phyloP scores from a whole-genome alignment of 2,888 invertebrate species.

The Spisula subtruncata region DNA sequence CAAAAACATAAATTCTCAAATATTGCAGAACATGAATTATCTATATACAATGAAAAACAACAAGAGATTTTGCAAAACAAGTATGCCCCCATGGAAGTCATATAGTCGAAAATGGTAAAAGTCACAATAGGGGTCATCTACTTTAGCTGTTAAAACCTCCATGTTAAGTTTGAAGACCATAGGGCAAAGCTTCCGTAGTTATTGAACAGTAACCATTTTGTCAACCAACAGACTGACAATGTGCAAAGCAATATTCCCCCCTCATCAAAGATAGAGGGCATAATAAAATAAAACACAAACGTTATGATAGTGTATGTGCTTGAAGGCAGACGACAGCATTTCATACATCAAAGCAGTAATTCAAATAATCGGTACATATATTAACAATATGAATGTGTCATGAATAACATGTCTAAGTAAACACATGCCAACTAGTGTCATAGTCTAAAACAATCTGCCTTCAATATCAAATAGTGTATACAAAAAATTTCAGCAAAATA shows the following conservation, averaged over 20 bases:
- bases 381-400: neutral
- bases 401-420: neutral
- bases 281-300: neutral
- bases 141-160: no score
- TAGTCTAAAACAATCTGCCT: neutral
- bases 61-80: no score
- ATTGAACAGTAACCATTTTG: no score
- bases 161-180: no score
- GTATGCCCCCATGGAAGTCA: no score
- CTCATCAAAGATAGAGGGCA: no score
- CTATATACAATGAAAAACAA: neutral
- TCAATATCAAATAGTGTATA: neutral
- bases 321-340: neutral
- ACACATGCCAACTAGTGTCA: neutral
- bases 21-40: constrained; percentile 12
- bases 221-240: no score
- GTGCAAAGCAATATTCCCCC: no score
- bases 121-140: no score
- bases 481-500: neutral
- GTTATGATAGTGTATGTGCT: neutral
- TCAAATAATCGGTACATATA: no score
- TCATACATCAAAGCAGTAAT: neutral
- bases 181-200: no score
- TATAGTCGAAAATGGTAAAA: no score
- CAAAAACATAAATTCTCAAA: neutral